Evolutionary conservation across 92 coral and sea anemone species (phyloP), one percentile per base, ranked within the genome.

Genomic region (Montipora capitata): DNA sequence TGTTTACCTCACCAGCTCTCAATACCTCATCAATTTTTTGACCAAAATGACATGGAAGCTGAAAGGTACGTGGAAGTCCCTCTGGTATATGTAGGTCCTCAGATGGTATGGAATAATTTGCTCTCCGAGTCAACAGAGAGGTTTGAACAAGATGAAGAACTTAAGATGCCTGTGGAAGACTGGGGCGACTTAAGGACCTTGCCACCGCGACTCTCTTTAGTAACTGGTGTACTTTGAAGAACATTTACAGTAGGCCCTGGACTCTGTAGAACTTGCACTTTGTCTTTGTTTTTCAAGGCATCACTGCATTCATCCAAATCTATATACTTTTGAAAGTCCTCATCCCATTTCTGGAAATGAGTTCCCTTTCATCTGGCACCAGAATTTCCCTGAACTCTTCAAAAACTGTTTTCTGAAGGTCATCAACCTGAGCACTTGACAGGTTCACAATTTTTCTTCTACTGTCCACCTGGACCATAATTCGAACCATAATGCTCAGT

Each of bases 191-290:
- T 40, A 44, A 4, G 51, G 76, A 7, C 71, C 71, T 70, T 70
- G 4, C 52, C 52, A 4, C 49, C 49, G 49, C 49, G 18, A 61
- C 66, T 68, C 74, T 7, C 74, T 68, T 68, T 68, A 15, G 74
- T 68, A 68, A 68, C 74, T 68, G 49, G 74, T 68, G 74, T 68
- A 68, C 74, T 20, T 27, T 11, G 74, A 68, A 41, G 74, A 68
- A 20, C 35, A 68, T 68, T 18, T 66, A n/a, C 40, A 68, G 14
- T 66, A 66, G 72, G 72, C 72, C 39, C 10, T 66, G 72, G 74
- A 68, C 74, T 68, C 74, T 20, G 74, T 7, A 68, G 74, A 68
- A 68, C 74, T 15, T 68, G 74, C 44, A 68, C 74, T 68, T 68
- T 68, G 44, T 68, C 74, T 68, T 20, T 66, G 72, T 66, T 20